A percentile compares a stretch with the other conserved stretches of the same genome.
Conservation (phyloP, 1,140 invertebrate genomes). For the Gonioctena quinquepunctata region DNA sequence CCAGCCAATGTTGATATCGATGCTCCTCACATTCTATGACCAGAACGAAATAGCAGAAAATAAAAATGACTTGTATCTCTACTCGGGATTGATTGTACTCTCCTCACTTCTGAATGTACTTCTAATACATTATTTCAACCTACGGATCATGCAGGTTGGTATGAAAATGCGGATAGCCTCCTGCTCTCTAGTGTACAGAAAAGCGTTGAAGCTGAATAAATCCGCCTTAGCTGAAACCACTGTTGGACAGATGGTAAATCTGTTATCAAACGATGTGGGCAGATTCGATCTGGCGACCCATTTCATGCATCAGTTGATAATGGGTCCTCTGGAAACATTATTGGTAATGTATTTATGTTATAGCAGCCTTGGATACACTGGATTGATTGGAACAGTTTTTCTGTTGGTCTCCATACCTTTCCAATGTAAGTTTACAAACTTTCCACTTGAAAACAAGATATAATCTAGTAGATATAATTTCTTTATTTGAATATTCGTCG, state of each 20-base stretch:
- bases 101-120: slow-evolving; percentile 65
- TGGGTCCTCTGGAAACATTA: slow-evolving; percentile 75
- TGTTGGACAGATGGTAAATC: slow-evolving; percentile 82
- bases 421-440: slow-evolving; percentile 74
- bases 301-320: slow-evolving; percentile 69
- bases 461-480: too few species aligned
- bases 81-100: slow-evolving; percentile 70
- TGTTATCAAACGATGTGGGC: slow-evolving; percentile 81
- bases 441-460: too few species aligned
- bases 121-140: slow-evolving; percentile 73
- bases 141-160: slow-evolving; percentile 69
- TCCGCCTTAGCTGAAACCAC: slow-evolving; percentile 75
- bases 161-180: slow-evolving; percentile 81
- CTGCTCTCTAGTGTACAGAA: slow-evolving; percentile 81
- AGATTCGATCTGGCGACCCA: slow-evolving; percentile 69
- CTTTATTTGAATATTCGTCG: too few species aligned
- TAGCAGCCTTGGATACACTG: slow-evolving; percentile 69
- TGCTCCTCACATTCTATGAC: slow-evolving; percentile 25
- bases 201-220: slow-evolving; percentile 65
- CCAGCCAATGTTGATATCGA: slow-evolving; percentile 43
- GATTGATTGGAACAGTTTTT: slow-evolving; percentile 69
- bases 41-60: slow-evolving; percentile 21
- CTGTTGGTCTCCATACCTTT: slow-evolving; percentile 82
- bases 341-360: slow-evolving; percentile 77
- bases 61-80: slow-evolving; percentile 65